Evolutionary conservation across 92 coral and sea anemone genomes (phyloP).

Genomic region (Hydrozoanthus gracilis): DNA sequence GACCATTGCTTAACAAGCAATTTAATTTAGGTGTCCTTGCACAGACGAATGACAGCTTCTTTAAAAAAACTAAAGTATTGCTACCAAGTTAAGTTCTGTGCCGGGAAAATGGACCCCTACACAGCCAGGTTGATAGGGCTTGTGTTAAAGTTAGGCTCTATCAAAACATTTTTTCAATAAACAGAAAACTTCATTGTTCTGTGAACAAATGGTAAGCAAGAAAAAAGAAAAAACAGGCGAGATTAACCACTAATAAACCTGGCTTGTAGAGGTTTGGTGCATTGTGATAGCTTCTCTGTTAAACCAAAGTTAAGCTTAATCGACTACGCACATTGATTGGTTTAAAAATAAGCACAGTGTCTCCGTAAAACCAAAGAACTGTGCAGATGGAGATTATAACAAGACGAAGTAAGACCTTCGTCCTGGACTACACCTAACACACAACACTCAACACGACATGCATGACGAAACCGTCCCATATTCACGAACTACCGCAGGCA

Average conservation of each 20-base stretch:
- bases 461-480: background rate
- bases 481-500: too few species aligned
- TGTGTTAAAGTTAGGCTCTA: background rate
- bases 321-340: background rate
- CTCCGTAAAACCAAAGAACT: constrained; percentile 37
- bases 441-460: background rate
- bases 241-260: background rate
- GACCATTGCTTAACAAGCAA: constrained; percentile 3
- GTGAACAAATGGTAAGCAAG: background rate
- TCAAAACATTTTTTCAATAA: background rate
- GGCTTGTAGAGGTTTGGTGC: background rate
- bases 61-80: constrained; percentile 12
- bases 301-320: constrained; percentile 32
- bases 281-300: constrained; percentile 29
- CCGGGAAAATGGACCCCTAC: background rate
- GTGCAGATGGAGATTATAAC: constrained; percentile 12
- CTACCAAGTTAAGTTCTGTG: background rate
- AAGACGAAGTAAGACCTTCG: background rate
- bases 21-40: background rate
- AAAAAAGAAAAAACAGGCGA: background rate
- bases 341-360: background rate
- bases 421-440: background rate
- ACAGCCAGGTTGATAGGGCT: constrained; percentile 1
- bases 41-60: background rate
- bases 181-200: background rate